Conservation (phyloP, 64 coral and sea anemone genomes). For the Pocillopora verrucosa region DNA sequence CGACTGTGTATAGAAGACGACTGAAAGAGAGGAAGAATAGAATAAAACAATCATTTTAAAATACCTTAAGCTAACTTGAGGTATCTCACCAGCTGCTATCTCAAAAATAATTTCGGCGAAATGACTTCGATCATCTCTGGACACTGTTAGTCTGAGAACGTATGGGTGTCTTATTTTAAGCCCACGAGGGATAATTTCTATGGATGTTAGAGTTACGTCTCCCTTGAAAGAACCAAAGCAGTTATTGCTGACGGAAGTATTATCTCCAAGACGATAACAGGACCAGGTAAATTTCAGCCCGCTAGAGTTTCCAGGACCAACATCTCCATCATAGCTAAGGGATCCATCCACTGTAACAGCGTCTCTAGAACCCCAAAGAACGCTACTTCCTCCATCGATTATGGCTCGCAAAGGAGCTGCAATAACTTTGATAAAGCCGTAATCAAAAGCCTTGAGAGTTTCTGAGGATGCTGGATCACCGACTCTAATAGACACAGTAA, state of each 20-base stretch:
- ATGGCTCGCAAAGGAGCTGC: not conserved
- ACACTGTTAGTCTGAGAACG: not conserved
- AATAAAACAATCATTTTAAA: too few relatives aligned
- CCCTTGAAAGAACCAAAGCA: slow-evolving; percentile 10
- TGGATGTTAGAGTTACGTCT: not conserved
- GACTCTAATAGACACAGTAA: not conserved
- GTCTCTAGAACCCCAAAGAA: slow-evolving; percentile 8
- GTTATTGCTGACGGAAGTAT: not conserved
- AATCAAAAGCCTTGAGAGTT: slow-evolving; percentile 6
- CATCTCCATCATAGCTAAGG: slow-evolving; percentile 17
- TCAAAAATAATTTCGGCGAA: slow-evolving; percentile 26
- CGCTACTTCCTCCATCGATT: slow-evolving; percentile 35
- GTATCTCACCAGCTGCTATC: slow-evolving; percentile 14
- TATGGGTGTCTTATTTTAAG: not conserved
- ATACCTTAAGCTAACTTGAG: slow-evolving; percentile 23
- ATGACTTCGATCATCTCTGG: slow-evolving; percentile 1
- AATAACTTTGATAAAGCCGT: slow-evolving; percentile 24
- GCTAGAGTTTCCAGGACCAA: slow-evolving; percentile 15
- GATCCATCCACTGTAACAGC: slow-evolving; percentile 1
- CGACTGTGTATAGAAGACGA: too few relatives aligned
- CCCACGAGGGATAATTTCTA: not conserved
- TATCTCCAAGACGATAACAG: not conserved
- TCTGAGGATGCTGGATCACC: not conserved
- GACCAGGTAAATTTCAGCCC: slow-evolving; percentile 14
- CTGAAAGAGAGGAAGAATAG: too few relatives aligned